Percentiles rank a stretch among this genome's conserved stretches.
These are phyloP conservation scores for Enteromius mattozi DNA, from an alignment of 2,797 vertebrate species.

Conservation along the genomic window DNA sequence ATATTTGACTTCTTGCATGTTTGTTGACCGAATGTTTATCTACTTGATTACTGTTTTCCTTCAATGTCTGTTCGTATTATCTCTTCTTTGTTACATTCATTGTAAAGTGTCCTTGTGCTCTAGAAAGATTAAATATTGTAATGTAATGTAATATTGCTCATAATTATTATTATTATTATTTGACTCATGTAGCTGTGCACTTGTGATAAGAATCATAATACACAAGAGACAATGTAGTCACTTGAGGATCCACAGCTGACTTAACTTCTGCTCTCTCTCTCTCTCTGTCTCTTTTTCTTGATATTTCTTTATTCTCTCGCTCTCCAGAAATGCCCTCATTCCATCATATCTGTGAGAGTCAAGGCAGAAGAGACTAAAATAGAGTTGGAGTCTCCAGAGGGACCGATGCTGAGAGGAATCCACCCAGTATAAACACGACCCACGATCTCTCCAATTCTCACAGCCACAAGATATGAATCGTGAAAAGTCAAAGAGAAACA, in stretches of 20 bases:
- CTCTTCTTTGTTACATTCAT: too few species aligned
- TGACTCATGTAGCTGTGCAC: slow-evolving; percentile 63
- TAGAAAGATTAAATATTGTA: too few species aligned
- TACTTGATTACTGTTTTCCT: too few species aligned
- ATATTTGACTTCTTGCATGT: too few species aligned
- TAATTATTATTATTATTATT: not conserved
- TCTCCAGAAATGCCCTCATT: slow-evolving; percentile 65
- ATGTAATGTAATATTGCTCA: too few species aligned
- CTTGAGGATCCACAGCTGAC: slow-evolving; percentile 46
- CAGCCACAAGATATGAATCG: slow-evolving; percentile 59
- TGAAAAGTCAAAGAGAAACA: slow-evolving; percentile 49
- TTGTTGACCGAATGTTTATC: too few species aligned
- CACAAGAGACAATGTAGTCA: slow-evolving; percentile 45
- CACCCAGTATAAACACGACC: slow-evolving; percentile 46
- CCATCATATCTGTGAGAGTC: slow-evolving; percentile 59
- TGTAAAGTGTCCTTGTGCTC: too few species aligned
- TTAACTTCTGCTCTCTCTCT: slow-evolving; percentile 40
- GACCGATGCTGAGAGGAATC: slow-evolving; percentile 52
- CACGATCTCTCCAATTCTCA: slow-evolving; percentile 43
- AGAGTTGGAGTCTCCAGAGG: slow-evolving; percentile 54
- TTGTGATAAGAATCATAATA: slow-evolving; percentile 67
- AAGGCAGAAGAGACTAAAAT: slow-evolving; percentile 62
- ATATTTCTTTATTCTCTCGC: slow-evolving; percentile 19
- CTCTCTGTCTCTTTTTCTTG: not conserved
- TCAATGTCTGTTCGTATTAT: too few species aligned